Percentiles rank a stretch among this genome's conserved stretches.
Conservation (phyloP, 2,888 invertebrate genomes). For the Drosophila macrothrix region DNA sequence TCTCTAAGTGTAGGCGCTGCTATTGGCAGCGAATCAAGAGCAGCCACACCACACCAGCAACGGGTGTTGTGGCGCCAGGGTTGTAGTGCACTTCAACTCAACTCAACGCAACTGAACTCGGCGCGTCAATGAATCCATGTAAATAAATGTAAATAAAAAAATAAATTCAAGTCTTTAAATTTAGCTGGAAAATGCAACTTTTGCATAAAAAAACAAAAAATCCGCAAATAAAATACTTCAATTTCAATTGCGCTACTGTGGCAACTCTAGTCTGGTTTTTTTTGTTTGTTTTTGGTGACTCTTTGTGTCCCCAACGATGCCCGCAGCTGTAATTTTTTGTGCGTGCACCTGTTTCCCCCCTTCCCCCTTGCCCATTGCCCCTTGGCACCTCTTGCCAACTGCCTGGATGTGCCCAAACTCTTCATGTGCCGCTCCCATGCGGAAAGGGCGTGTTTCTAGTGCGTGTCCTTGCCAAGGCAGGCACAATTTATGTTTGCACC, state of each 20-base stretch:
- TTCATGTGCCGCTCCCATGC: conserved; percentile 1
- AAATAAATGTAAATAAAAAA: too few species aligned
- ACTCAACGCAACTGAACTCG: not conserved
- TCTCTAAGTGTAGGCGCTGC: not conserved
- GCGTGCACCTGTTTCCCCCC: conserved; percentile 4
- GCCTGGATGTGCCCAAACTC: not conserved
- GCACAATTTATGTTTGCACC: conserved; percentile 21
- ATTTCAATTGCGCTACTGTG: not conserved
- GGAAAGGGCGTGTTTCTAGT: conserved; percentile 31
- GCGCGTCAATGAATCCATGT: not conserved
- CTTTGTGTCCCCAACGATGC: not conserved
- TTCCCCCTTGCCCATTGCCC: not conserved
- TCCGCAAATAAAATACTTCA: not conserved
- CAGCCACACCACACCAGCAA: not conserved
- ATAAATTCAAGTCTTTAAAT: not conserved
- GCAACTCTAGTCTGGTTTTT: not conserved
- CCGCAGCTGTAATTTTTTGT: conserved; percentile 4
- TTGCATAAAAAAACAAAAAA: not conserved
- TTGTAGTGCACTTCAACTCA: conserved; percentile 18
- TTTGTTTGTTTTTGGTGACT: not conserved
- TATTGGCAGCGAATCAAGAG: not conserved
- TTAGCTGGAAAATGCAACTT: not conserved
- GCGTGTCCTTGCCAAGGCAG: conserved; percentile 63
- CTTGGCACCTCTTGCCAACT: not conserved
- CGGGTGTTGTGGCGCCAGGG: conserved; percentile 25